phyloP scores from a whole-genome alignment of 92 coral and sea anemone genomes.

The Scolanthus callimorphus region DNA sequence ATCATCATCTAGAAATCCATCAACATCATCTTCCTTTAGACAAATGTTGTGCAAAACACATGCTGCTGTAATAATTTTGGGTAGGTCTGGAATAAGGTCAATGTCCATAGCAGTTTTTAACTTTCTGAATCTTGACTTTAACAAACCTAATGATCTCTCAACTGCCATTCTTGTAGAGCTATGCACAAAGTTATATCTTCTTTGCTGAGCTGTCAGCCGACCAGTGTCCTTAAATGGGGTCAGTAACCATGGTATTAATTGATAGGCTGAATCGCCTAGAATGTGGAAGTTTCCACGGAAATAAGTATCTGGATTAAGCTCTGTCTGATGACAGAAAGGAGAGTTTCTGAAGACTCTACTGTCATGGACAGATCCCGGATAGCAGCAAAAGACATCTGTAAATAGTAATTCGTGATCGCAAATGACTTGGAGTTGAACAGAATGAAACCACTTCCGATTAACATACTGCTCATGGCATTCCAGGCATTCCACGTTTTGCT shows the following conservation, averaged over 20 bases:
- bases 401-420: slow-evolving; percentile 20
- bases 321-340: slow-evolving; percentile 25
- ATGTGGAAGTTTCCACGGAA: slow-evolving; percentile 22
- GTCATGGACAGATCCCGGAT: slow-evolving; percentile 44
- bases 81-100: slow-evolving; percentile 3
- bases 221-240: slow-evolving; percentile 14
- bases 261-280: slow-evolving; percentile 36
- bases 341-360: slow-evolving; percentile 26
- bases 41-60: slow-evolving; percentile 9
- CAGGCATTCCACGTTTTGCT: slow-evolving; percentile 17
- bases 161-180: slow-evolving; percentile 16
- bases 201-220: slow-evolving; percentile 1
- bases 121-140: slow-evolving; percentile 5
- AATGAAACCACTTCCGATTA: slow-evolving; percentile 28
- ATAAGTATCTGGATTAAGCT: slow-evolving; percentile 4
- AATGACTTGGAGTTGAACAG: slow-evolving; percentile 32
- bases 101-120: background rate
- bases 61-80: background rate
- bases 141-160: slow-evolving; percentile 3
- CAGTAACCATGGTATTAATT: slow-evolving; percentile 9
- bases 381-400: slow-evolving; percentile 36
- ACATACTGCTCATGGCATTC: slow-evolving; percentile 21
- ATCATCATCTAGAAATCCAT: slow-evolving; percentile 6
- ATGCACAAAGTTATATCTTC: slow-evolving; percentile 1
- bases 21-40: slow-evolving; percentile 6